Evolutionary conservation across 2,888 invertebrate species (phyloP).

Genomic region (Piscicola geometra): DNA sequence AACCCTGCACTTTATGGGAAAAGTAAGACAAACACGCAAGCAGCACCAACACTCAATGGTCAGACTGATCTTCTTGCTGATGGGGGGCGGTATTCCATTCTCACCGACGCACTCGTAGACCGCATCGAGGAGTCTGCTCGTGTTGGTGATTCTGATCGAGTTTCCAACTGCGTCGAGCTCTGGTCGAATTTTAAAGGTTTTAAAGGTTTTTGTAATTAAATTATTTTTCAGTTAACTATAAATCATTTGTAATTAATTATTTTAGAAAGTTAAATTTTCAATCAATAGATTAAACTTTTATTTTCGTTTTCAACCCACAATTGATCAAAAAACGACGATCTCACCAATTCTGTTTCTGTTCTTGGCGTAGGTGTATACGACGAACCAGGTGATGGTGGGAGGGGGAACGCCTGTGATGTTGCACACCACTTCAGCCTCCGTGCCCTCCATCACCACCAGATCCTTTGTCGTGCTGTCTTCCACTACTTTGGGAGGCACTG

Average conservation of each 20-base stretch:
- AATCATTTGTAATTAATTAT: too few species aligned
- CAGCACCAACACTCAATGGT: conserved; percentile 42
- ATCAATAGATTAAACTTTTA: too few species aligned
- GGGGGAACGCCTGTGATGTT: conserved; percentile 72
- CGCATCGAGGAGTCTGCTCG: conserved; percentile 84
- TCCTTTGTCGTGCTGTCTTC: conserved; percentile 74
- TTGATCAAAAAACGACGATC: neutral
- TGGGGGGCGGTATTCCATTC: conserved; percentile 84
- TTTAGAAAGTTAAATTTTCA: too few species aligned
- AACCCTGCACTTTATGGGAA: too few species aligned
- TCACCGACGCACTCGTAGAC: conserved; percentile 85
- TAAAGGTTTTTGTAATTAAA: too few species aligned
- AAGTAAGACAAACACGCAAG: too few species aligned
- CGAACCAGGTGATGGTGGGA: conserved; percentile 85
- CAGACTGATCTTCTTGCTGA: conserved; percentile 39
- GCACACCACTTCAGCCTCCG: conserved; percentile 80
- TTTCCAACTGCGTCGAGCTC: conserved; percentile 60
- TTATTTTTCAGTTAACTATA: too few species aligned
- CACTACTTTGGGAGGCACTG: conserved; percentile 89
- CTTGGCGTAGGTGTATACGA: conserved; percentile 12
- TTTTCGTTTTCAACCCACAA: conserved; percentile 2
- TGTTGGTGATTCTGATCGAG: conserved; percentile 68
- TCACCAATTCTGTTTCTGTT: conserved; percentile 9
- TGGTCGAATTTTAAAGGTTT: too few species aligned
- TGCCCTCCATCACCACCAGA: conserved; percentile 84